phyloP scores from a whole-genome alignment of 1,140 invertebrate species.

The Platorchestia sp. region DNA sequence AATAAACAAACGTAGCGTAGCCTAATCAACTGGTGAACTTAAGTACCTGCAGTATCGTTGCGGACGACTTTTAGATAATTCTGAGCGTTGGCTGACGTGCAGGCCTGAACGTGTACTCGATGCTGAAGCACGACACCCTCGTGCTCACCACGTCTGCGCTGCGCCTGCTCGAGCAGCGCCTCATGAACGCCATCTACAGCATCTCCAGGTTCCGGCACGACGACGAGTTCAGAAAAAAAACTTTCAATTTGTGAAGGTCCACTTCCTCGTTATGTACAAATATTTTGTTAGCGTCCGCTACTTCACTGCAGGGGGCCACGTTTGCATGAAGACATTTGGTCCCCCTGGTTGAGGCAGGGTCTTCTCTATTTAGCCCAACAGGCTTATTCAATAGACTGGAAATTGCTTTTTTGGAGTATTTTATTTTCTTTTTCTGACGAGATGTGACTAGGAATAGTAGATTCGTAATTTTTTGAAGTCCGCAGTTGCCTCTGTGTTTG shows the following conservation, averaged over 20 bases:
- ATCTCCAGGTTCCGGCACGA: background rate
- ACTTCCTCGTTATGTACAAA: background rate
- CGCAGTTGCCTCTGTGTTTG: too few relatives aligned
- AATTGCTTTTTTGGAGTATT: too few relatives aligned
- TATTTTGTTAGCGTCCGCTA: background rate
- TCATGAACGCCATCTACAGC: slow-evolving; percentile 70
- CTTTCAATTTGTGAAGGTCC: background rate
- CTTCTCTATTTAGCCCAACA: background rate
- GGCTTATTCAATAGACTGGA: background rate
- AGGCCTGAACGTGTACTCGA: slow-evolving; percentile 81
- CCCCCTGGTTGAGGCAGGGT: background rate
- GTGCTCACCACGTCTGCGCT: slow-evolving; percentile 89
- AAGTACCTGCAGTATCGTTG: too few relatives aligned
- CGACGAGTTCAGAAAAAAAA: background rate
- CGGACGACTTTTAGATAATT: too few relatives aligned
- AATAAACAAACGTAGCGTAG: too few relatives aligned
- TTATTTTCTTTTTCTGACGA: background rate
- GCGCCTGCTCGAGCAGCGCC: slow-evolving; percentile 86
- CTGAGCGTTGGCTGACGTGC: slow-evolving; percentile 62
- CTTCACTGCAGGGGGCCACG: too few relatives aligned
- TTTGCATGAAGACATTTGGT: too few relatives aligned
- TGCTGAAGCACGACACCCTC: slow-evolving; percentile 96
- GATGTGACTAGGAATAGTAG: too few relatives aligned
- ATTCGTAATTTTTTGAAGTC: too few relatives aligned
- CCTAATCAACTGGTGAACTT: too few relatives aligned